phyloP scores from a whole-genome alignment of 2,888 invertebrate species.

The Cataglyphis rosenhaueri region DNA sequence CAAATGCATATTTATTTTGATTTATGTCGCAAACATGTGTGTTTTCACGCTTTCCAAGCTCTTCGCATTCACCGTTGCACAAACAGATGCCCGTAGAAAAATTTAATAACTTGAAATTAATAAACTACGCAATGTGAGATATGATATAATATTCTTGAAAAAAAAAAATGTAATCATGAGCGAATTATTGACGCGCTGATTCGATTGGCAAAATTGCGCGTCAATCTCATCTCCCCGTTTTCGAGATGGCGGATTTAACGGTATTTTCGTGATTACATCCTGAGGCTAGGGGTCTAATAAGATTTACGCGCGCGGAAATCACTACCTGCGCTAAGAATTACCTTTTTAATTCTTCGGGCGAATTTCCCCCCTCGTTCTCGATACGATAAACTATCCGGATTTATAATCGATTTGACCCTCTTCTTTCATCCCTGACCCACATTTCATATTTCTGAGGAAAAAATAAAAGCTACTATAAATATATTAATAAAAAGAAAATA shows the following conservation, averaged over 20 bases:
- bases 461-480: neutral
- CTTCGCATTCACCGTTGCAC: no score
- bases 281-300: slow-evolving; percentile 47
- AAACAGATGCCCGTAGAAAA: neutral
- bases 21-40: neutral
- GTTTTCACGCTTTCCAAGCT: no score
- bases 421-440: neutral
- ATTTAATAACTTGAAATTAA: neutral
- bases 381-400: slow-evolving; percentile 4
- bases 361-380: neutral
- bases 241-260: slow-evolving; percentile 54
- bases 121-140: neutral
- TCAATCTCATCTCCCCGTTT: slow-evolving; percentile 18
- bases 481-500: neutral
- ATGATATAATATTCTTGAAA: neutral
- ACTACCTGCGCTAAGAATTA: slow-evolving; percentile 24
- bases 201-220: neutral
- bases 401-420: slow-evolving; percentile 1
- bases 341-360: slow-evolving; percentile 35
- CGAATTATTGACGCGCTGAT: neutral
- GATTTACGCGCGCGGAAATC: slow-evolving; percentile 52
- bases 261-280: slow-evolving; percentile 61
- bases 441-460: neutral
- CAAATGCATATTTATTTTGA: neutral
- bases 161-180: neutral